Evolutionary conservation across 1,140 invertebrate species (phyloP), one percentile per base, ranked within the genome.

Genomic region (Charaxes varanes): DNA sequence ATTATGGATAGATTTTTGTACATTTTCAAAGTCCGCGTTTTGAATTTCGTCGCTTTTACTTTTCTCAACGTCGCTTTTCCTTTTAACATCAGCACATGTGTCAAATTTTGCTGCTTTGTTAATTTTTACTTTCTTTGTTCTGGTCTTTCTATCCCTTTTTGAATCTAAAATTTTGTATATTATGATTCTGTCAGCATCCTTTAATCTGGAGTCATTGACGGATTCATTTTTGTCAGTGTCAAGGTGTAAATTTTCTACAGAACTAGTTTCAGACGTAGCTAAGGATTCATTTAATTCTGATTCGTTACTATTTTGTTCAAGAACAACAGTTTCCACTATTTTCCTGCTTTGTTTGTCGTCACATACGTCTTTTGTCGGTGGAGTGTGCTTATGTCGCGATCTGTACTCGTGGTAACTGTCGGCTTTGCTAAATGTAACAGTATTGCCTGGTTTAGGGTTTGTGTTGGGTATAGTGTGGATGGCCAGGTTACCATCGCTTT

Each of bases 371-470:
- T 78, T 80, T 10, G 78, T 80, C 1, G 78, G 78, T 3, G 78
- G 78, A 2, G 76, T 80, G 28, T 82, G 78, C 44, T 77, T 80
- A 26, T 78, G 73, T 4, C 71, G 54, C 3, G 76, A 74, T 21
- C 78, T 68, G 30, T 82, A 82, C 41, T 82, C 78, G 37, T 82
- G 78, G 18, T 82, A 82, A 22, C 62, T 72, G 30, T 82, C 65
- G 4, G 66, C 48, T 41, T 59, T 42, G 35, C 63, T 74, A 28
- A 78, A 80, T 35, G 74, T 76, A 0, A 80, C 72, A 21, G 57
- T 61, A 24, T 76, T 76, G 3, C 54, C 62, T 14, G 42, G 37
- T 38, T 73, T 56, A 36, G 54, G 59, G 2, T 47, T 7, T 5
- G 44, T 53, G 6, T 50, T 71, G 6, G 73, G 60, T 41, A 82